Evolutionary conservation across 1,140 invertebrate genomes (phyloP), one percentile per base, ranked within the genome.

Genomic region (Plodia interpunctella): DNA sequence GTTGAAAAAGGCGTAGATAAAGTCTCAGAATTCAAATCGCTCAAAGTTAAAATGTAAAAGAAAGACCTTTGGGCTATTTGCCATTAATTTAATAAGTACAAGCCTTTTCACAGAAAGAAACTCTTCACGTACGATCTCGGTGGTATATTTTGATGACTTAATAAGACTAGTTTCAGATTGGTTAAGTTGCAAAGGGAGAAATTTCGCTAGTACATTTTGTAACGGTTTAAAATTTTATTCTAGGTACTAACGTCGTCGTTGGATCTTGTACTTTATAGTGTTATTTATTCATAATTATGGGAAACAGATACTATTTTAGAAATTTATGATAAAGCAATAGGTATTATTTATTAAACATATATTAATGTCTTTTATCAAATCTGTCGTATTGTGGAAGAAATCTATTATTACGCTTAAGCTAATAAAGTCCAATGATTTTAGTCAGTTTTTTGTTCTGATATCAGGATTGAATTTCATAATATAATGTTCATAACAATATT

Each of bases 101-200:
- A 15, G 38, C 8, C 15, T 44, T 44, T n/a, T 44, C 15, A 44
- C 38, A 44, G 15, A 65, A 63, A 57, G 62, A 70, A 61, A 68
- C 61, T 64, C 59, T 60, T 19, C 53, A 62, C 57, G 62, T 49
- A 62, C 30, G 49, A 28, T 52, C 55, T 53, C 65, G 61, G 65
- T 59, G 61, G 70, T 63, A 76, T 71, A 72, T 68, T 74, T 71
- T 78, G 75, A 80, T 78, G 74, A 65, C 73, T 80, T 80, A 78
- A 80, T 80, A 80, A 70, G 75, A 5, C n/a, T 2, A n/a, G 13
- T 4, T 44, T 44, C 38, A 44, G 15, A 44, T 15, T 44, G 38
- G 38, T 44, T 17, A 5, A 44, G 38, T 44, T 15, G 3, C 13
- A 17, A 1, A 6, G 1, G 13, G 10, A 44, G n/a, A 44, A 44